These are phyloP conservation scores for Phaetusa simplex DNA, from an alignment of 2,113 vertebrate species.

Conservation along the genomic window DNA sequence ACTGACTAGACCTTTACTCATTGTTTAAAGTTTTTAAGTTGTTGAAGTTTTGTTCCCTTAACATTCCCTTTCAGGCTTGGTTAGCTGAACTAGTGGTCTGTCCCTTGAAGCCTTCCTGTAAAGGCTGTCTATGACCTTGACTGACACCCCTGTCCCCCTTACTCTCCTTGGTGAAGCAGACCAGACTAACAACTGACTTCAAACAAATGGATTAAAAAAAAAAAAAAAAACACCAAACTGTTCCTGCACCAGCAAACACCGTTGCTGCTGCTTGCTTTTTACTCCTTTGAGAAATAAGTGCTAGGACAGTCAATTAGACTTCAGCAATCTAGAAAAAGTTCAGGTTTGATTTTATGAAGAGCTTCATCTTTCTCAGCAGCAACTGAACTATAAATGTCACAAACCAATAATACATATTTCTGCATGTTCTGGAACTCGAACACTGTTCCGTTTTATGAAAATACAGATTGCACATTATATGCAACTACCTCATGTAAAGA, in stretches of 20 bases:
- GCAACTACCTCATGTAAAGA: neutral
- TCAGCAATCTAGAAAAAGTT: neutral
- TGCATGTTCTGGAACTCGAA: neutral
- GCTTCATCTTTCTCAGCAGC: neutral
- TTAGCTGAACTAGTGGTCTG: neutral
- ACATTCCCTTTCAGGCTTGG: neutral
- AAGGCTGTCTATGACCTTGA: constrained; percentile 3
- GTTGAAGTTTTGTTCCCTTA: neutral
- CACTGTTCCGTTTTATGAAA: neutral
- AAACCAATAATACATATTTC: neutral
- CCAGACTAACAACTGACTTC: neutral
- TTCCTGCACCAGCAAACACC: neutral
- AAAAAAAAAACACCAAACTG: neutral
- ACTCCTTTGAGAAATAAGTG: neutral
- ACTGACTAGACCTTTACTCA: neutral
- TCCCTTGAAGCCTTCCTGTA: neutral
- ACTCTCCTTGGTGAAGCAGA: neutral
- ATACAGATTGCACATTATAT: neutral
- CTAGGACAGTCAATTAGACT: neutral
- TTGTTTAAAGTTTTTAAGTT: neutral
- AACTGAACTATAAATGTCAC: neutral
- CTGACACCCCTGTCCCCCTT: neutral
- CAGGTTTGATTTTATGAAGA: neutral
- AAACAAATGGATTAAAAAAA: neutral
- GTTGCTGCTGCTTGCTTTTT: neutral